Base-by-base conservation (phyloP, 2,888 invertebrate genomes). In the Chymomyza fuscimana region DNA sequence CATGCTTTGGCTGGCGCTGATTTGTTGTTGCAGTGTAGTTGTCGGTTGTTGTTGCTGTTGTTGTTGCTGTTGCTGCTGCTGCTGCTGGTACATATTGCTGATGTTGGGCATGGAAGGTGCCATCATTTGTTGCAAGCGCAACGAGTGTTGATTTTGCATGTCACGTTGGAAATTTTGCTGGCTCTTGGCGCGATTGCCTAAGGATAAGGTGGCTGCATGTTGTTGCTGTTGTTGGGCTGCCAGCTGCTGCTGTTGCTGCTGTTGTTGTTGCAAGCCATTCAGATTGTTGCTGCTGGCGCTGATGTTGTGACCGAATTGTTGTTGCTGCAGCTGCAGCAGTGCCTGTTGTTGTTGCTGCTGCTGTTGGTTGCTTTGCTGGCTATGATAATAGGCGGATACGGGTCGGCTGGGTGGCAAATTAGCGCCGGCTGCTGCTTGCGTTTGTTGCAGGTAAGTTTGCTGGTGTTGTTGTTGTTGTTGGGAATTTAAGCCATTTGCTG, bases 41-140 rank as follows among this genome's bases (percentile, higher is more conserved):
- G 62, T 56, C 69, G 65, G 62, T 64, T 71, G 69, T n/a, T 68
- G 73, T 63, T 78, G 75, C 50, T 64, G 72, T 9, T 69, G 68
- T n/a, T 78, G 86, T 65, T 66, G 86, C 56, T 78, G 88, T 73
- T 36, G 84, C 69, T 69, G 79, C 63, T 63, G 81, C 63, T 86
- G 68, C 70, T 86, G 69, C 22, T 77, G 90, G 69, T 83, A 88
- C 70, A 89, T 88, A 61, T 88, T 89, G 77, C 89, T 89, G n/a
- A 92, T 92, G 73, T 92, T 92, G 32, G 92, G 92, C 92, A 92
- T 92, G 9, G 92, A 92, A 0, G 92, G 92, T 15, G 92, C 92
- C 89, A 92, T 83, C 88, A 92, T 90, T 79, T 91, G 91, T 71
- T 91, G 92, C 79, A 92, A 86, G 36, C 92, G 90, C 40, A 91